A percentile compares a stretch with the other conserved stretches of the same genome.
Conservation (phyloP, 2,888 invertebrate genomes). For the Ophion slaviceki region DNA sequence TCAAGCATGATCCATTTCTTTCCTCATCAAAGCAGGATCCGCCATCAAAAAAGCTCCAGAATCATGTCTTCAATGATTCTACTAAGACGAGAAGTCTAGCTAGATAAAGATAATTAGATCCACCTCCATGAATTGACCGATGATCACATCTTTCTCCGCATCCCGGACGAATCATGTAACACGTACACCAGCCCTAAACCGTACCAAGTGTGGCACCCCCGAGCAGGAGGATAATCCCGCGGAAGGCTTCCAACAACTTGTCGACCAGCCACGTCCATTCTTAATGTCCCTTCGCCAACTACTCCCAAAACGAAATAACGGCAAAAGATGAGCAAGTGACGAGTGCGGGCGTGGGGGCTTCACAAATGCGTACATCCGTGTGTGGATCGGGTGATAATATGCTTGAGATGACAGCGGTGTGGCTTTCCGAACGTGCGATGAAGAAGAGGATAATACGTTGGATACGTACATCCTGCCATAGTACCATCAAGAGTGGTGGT, state of each 20-base stretch:
- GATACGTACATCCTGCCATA: neutral
- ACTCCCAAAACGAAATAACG: constrained; percentile 69
- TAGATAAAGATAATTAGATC: neutral
- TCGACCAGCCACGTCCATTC: neutral
- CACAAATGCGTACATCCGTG: neutral
- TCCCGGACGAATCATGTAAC: neutral
- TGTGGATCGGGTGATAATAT: constrained; percentile 58
- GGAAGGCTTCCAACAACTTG: constrained; percentile 38
- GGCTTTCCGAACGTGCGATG: constrained; percentile 66
- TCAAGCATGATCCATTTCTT: neutral
- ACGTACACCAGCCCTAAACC: neutral
- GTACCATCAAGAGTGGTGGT: constrained; percentile 28
- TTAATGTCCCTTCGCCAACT: constrained; percentile 63
- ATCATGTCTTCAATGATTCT: neutral
- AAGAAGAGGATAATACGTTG: constrained; percentile 6
- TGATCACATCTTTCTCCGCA: neutral
- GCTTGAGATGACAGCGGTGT: constrained; percentile 64
- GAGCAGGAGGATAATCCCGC: constrained; percentile 2
- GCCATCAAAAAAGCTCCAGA: neutral
- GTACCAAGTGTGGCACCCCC: neutral
- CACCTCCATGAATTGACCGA: neutral
- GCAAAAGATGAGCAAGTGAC: neutral
- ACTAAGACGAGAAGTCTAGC: neutral
- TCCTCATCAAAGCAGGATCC: neutral
- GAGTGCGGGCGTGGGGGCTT: constrained; percentile 8